Evolutionary conservation across 2,113 vertebrate genomes (phyloP).

Genomic region (Ptychochromis oligacanthus): DNA sequence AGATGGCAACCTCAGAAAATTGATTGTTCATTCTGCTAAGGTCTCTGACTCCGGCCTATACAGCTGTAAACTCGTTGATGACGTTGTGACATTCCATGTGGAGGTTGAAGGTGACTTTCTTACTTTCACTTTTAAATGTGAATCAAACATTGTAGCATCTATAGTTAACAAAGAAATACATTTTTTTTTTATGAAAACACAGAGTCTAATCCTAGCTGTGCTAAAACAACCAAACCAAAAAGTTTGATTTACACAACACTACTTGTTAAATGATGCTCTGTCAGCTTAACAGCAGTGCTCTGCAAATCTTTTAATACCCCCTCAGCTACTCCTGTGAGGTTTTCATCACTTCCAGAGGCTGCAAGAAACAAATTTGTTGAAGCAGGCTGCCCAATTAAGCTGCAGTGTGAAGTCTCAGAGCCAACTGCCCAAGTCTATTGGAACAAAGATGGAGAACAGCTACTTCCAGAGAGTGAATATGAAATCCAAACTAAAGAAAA

Average conservation of each 20-base stretch:
- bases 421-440: slow-evolving; percentile 73
- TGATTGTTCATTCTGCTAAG: slow-evolving; percentile 83
- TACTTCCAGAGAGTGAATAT: slow-evolving; percentile 65
- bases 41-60: slow-evolving; percentile 85
- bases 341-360: slow-evolving; percentile 73
- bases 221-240: background rate
- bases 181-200: background rate
- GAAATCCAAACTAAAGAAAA: slow-evolving; percentile 72
- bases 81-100: slow-evolving; percentile 87
- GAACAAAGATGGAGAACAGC: slow-evolving; percentile 77
- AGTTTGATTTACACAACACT: background rate
- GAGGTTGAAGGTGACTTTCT: slow-evolving; percentile 85
- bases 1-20: slow-evolving; percentile 81
- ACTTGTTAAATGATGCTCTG: slow-evolving; percentile 4
- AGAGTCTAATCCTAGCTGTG: background rate
- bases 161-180: background rate
- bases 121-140: slow-evolving; percentile 9
- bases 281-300: slow-evolving; percentile 50
- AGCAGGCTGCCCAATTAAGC: slow-evolving; percentile 73
- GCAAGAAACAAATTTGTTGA: slow-evolving; percentile 77
- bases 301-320: slow-evolving; percentile 60
- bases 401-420: slow-evolving; percentile 80
- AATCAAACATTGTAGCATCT: background rate
- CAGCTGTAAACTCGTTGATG: slow-evolving; percentile 85
- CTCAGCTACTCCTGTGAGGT: slow-evolving; percentile 74